Evolutionary conservation across 2,888 invertebrate species (phyloP), one percentile per base, ranked within the genome.

Genomic region (Arctia plantaginis): DNA sequence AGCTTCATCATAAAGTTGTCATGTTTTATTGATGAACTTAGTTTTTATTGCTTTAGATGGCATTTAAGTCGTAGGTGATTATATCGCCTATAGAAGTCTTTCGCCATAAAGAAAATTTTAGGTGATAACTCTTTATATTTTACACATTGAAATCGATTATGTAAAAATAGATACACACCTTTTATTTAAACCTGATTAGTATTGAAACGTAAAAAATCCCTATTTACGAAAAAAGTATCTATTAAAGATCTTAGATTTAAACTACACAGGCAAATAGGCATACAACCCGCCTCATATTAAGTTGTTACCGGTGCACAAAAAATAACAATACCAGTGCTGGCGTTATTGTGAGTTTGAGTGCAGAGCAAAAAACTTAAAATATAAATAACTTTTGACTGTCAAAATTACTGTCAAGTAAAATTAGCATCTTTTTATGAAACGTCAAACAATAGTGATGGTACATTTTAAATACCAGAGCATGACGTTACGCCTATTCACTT

Each of bases 1-100:
- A 44, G 59, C 62, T 64, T 44, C 69, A 44, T 81, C 77, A 71
- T 81, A 74, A 77, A 78, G 66, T 72, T 76, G 68, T 64, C 12
- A 69, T 66, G 51, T 66, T 69, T 66, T 69, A 73, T 69, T 72
- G 33, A 75, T 55, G 47, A 72, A 41, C 12, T 12, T 47, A 47
- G 30, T 64, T 73, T 65, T 69, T 66, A 69, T 39, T 39, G 59
- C 59, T 59, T 59, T 59, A 35, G 33, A 30, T 51, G 35, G 8
- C n/a, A 13, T 27, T 20, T 18, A 62, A 62, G 55, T 10, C 55
- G 20, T 59, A 39, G 27, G 35, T 39, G 10, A 35, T 27, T 39
- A 69, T 69, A 27, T 20, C 18, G 20, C 39, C 10, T 59, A 39
- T 62, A n/a, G 15, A 69, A 69, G 27, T 67, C 30, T 44, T 12